These are phyloP conservation scores for Diacarnus erythraeanus DNA, from an alignment of 37 sponge, comb jelly and placozoan species.

Conservation along the genomic window DNA sequence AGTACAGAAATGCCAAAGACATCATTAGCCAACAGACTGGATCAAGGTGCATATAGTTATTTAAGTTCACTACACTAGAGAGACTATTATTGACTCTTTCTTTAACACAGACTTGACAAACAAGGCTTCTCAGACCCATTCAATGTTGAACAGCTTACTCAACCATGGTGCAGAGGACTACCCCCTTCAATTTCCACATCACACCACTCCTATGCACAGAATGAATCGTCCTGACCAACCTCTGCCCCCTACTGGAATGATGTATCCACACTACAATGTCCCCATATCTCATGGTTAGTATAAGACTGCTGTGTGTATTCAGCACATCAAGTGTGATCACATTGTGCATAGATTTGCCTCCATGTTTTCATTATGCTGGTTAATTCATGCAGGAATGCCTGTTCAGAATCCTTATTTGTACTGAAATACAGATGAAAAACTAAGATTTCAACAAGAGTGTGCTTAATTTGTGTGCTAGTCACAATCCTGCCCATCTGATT, in stretches of 20 bases:
- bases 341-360: too few relatives aligned
- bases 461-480: too few relatives aligned
- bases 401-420: constrained; percentile 16
- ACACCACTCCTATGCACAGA: background rate
- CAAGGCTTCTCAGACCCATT: constrained; percentile 22
- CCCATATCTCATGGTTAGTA: constrained; percentile 19
- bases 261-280: constrained; percentile 8
- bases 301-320: background rate
- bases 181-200: background rate
- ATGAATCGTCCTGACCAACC: too few relatives aligned
- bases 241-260: constrained; percentile 17
- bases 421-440: too few relatives aligned
- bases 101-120: constrained; percentile 9
- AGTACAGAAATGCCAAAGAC: background rate
- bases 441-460: too few relatives aligned
- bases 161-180: background rate
- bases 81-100: background rate
- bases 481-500: background rate
- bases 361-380: background rate
- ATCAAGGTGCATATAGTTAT: constrained; percentile 4
- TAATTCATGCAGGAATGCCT: constrained; percentile 10
- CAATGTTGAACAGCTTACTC: background rate
- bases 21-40: background rate
- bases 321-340: background rate
- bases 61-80: background rate